phyloP scores from a whole-genome alignment of 1,140 invertebrate species.

The Planococcus citri region DNA sequence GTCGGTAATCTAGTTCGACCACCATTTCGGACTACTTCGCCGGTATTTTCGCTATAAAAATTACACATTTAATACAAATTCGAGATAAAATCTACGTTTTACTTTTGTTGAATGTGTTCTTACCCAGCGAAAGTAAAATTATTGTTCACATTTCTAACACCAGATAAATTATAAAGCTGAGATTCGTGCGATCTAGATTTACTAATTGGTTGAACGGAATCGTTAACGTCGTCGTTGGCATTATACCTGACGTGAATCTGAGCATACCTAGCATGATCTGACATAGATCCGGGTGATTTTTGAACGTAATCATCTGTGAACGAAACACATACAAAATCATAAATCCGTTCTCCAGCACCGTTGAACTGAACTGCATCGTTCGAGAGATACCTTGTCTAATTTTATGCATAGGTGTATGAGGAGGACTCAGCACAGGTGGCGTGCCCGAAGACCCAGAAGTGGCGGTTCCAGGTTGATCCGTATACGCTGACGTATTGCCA shows the following conservation, averaged over 20 bases:
- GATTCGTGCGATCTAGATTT: conserved; percentile 89
- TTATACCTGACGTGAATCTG: background rate
- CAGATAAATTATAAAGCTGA: conserved; percentile 46
- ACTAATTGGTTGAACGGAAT: conserved; percentile 47
- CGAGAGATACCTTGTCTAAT: background rate
- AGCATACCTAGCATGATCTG: background rate
- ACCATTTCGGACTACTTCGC: conserved; percentile 29
- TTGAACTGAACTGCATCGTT: background rate
- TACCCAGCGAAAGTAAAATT: conserved; percentile 24
- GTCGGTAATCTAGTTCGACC: conserved; percentile 50
- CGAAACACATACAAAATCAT: conserved; percentile 9
- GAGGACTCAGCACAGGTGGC: background rate
- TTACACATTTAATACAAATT: background rate
- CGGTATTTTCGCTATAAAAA: background rate
- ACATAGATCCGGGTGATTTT: conserved; percentile 5
- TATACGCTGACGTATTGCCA: conserved; percentile 22
- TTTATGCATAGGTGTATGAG: background rate
- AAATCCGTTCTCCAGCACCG: background rate
- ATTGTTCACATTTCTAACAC: conserved; percentile 23
- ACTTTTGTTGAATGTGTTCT: background rate
- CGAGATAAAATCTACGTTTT: background rate
- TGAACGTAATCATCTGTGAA: conserved; percentile 2
- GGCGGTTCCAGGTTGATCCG: conserved; percentile 20
- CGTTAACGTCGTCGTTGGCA: background rate
- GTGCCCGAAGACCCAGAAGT: background rate